These are phyloP conservation scores for Eristalis arbustorum DNA, from an alignment of 2,888 invertebrate genomes.

Conservation along the genomic window DNA sequence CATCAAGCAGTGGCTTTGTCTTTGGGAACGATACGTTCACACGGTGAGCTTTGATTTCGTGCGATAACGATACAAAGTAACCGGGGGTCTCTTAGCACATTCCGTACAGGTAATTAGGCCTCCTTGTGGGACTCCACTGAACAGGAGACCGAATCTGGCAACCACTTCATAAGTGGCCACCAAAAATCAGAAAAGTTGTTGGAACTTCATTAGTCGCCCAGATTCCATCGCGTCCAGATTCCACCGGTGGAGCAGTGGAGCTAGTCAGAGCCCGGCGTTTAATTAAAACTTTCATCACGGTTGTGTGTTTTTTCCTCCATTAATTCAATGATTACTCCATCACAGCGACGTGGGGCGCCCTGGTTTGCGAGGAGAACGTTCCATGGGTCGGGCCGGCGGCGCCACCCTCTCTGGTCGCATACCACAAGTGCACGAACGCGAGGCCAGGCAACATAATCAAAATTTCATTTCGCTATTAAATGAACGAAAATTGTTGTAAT, in stretches of 20 bases:
- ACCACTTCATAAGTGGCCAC: no score
- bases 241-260: neutral
- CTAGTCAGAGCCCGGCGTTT: neutral
- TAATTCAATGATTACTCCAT: neutral
- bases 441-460: constrained; percentile 30
- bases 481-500: constrained; percentile 56
- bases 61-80: neutral
- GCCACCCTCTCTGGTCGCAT: neutral
- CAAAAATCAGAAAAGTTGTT: no score
- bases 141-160: no score
- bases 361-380: neutral
- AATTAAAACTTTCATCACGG: constrained; percentile 31
- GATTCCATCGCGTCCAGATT: neutral
- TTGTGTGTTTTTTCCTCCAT: neutral
- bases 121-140: no score
- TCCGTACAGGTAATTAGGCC: no score
- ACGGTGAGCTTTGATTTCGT: neutral
- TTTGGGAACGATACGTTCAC: neutral
- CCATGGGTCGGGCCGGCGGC: neutral
- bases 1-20: neutral
- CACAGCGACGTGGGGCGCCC: neutral
- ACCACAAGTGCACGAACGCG: neutral
- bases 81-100: no score
- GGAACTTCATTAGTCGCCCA: neutral
- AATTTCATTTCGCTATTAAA: constrained; percentile 54